These are phyloP conservation scores for Daktulosphaira vitifoliae DNA, from an alignment of 1,140 invertebrate genomes.

Conservation along the genomic window DNA sequence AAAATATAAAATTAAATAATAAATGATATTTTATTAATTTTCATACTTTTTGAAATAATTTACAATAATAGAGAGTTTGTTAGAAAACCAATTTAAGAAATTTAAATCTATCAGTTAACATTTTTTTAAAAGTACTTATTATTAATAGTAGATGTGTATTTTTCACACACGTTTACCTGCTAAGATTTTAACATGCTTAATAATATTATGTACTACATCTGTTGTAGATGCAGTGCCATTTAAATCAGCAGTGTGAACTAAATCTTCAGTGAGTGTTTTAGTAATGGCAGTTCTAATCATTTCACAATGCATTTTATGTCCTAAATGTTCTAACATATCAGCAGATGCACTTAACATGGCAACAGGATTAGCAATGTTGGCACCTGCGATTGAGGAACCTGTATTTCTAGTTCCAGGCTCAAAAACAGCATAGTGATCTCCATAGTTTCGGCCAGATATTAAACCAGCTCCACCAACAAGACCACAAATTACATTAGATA, in stretches of 20 bases:
- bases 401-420: conserved; percentile 93
- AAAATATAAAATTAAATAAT: no score
- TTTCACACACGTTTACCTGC: conserved; percentile 8
- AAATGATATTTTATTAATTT: no score
- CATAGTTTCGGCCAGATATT: conserved; percentile 90
- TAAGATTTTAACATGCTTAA: conserved; percentile 41
- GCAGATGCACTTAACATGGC: conserved; percentile 88
- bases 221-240: conserved; percentile 52
- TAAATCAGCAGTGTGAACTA: conserved; percentile 60
- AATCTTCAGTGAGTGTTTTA: conserved; percentile 74
- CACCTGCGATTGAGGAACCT: conserved; percentile 82
- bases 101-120: no score
- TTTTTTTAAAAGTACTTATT: no score
- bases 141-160: no score
- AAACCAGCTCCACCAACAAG: conserved; percentile 93
- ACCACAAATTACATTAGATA: conserved; percentile 95
- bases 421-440: conserved; percentile 86
- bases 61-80: no score
- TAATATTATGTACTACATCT: conserved; percentile 54
- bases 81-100: no score
- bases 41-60: no score
- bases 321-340: conserved; percentile 86
- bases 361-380: conserved; percentile 95
- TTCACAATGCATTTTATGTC: conserved; percentile 69
- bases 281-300: conserved; percentile 66